phyloP scores from a whole-genome alignment of 2,797 vertebrate genomes.

The Argyrosomus regius region DNA sequence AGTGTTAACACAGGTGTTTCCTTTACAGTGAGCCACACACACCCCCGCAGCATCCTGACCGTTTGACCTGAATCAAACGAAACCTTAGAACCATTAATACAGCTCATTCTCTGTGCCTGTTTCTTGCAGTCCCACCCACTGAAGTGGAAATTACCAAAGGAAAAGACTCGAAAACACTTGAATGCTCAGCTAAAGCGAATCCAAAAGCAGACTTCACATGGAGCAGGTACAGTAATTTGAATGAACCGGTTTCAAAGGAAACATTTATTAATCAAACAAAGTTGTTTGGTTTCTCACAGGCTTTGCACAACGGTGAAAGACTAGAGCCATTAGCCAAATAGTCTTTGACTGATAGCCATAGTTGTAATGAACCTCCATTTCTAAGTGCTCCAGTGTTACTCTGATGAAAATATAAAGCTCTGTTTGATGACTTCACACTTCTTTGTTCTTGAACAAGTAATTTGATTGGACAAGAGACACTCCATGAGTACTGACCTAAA shows the following conservation, averaged over 20 bases:
- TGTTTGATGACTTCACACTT: no score
- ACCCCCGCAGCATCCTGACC: no score
- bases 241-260: neutral
- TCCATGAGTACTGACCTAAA: no score
- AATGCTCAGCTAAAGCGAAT: constrained; percentile 65
- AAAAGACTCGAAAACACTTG: constrained; percentile 8
- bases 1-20: no score
- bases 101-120: neutral
- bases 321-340: neutral
- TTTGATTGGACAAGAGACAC: no score
- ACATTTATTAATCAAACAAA: neutral
- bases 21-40: no score
- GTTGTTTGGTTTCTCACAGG: neutral
- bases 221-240: constrained; percentile 65
- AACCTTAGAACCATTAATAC: neutral
- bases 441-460: no score
- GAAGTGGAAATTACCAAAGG: constrained; percentile 14
- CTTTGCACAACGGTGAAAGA: neutral
- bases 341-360: no score
- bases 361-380: neutral
- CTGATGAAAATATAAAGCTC: neutral
- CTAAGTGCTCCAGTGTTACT: neutral
- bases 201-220: constrained; percentile 63
- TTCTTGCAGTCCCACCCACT: constrained; percentile 60
- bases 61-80: no score